These are phyloP conservation scores for Somateria mollissima DNA, from an alignment of 2,797 vertebrate genomes.

Conservation along the genomic window DNA sequence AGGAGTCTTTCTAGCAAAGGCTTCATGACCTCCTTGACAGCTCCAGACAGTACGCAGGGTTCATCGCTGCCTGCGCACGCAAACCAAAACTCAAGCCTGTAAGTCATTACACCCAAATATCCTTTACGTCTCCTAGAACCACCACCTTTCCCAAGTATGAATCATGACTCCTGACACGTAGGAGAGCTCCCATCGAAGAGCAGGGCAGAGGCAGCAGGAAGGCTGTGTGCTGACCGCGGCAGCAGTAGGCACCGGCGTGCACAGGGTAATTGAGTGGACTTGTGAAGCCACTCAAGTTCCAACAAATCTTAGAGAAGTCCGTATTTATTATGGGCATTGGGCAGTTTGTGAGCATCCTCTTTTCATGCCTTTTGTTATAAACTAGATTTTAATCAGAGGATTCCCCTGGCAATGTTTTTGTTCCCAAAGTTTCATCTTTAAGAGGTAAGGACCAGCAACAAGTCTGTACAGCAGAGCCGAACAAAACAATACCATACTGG, in stretches of 20 bases:
- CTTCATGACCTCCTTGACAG: background rate
- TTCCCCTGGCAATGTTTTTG: background rate
- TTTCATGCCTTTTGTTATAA: background rate
- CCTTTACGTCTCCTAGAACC: background rate
- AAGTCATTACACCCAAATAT: background rate
- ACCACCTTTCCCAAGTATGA: background rate
- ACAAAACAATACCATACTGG: background rate
- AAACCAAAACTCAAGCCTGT: background rate
- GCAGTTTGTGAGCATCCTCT: background rate
- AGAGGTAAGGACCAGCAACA: background rate
- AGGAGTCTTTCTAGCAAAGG: background rate
- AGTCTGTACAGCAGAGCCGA: background rate
- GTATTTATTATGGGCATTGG: background rate
- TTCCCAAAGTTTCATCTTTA: background rate
- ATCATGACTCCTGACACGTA: background rate
- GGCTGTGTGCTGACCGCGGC: too few species aligned
- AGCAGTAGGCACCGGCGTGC: fast-evolving
- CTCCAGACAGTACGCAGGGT: background rate
- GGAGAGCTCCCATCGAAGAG: background rate
- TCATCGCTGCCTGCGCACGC: fast-evolving
- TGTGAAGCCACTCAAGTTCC: background rate
- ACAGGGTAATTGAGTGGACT: background rate
- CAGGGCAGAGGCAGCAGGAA: too few species aligned
- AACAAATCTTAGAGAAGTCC: background rate
- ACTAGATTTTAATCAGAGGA: background rate